Base-by-base conservation (phyloP, 2,113 vertebrate species). In the Reinhardtius hippoglossoides region DNA sequence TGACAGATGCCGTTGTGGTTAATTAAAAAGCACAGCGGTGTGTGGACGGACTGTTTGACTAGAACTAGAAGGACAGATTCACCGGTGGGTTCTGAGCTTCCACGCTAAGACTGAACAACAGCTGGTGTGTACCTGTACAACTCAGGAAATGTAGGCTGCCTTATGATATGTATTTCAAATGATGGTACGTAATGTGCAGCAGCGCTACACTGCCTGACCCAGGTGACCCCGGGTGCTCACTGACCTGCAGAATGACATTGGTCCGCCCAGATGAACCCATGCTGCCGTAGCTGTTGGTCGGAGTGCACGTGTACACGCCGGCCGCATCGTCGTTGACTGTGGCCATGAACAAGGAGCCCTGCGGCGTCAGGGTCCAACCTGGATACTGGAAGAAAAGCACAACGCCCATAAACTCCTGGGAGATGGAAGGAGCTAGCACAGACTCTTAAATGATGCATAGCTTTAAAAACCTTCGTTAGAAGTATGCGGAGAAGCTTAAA, bases 231-330 rank as follows among this genome's bases (percentile, higher is more conserved):
- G 9, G 16, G 1, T 5, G 10, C n/a, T 56, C 44, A 71, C 81
- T 59, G 13, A 98, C 97, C 96, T 98, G 96, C 5, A 98, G 93
- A 61, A 97, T 90, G 26, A 98, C 96, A 0, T 71, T 91, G 0
- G 96, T 97, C 61, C 94, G 92, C 0, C 63, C 81, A 0, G 98
- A 99, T 50, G 92, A 67, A 15, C 97, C 97, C 16, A 95, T 92
- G 0, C 92, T 98, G 31, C 97, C 97, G 0, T 96, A 97, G 86
- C 94, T 96, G 93, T 99, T 99, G 92, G 96, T 96, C 0, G 97
- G 96, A 0, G 96, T 97, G 21, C 98, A 99, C 0, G 87, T 89
- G 78, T 97, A 99, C 1, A 93, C 80, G 7, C 97, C 97, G 8
- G 94, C 91, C 0, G 92, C 94, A 0, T 98, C 97, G 0, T 99